Percentiles rank a stretch among this genome's conserved stretches.
These are phyloP conservation scores for Chiloscyllium punctatum DNA, from an alignment of 2,797 vertebrate genomes.

Conservation along the genomic window DNA sequence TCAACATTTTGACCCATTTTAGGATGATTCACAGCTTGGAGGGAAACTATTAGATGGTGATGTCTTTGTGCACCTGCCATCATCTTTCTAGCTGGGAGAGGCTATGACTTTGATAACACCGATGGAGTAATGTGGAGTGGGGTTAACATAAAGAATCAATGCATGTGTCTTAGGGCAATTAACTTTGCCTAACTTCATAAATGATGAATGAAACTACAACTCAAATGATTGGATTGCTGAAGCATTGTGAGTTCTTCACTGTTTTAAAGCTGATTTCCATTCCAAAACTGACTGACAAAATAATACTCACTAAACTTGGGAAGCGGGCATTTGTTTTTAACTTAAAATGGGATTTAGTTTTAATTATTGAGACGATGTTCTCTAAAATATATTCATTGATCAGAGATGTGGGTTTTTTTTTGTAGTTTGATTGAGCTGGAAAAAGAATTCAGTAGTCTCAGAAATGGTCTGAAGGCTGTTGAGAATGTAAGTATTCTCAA, in stretches of 20 bases:
- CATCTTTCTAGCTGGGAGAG: background rate
- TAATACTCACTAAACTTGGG: background rate
- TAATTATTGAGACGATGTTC: background rate
- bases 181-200: background rate
- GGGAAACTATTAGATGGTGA: background rate
- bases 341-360: background rate
- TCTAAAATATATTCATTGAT: background rate
- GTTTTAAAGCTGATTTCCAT: background rate
- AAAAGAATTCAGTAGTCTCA: conserved; percentile 87
- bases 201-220: background rate
- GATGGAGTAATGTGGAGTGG: background rate
- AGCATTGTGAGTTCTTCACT: background rate
- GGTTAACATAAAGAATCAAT: background rate
- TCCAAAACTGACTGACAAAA: background rate
- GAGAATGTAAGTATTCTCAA: conserved; percentile 76
- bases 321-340: background rate
- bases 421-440: conserved; percentile 93
- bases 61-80: background rate
- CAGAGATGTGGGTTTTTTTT: background rate
- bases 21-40: background rate
- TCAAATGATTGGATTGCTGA: background rate
- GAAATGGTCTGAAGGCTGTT: conserved; percentile 84
- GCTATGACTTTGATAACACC: no score
- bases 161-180: background rate
- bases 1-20: background rate